Conservation (phyloP, 2,797 vertebrate species). For the Phalanger gymnotis region DNA sequence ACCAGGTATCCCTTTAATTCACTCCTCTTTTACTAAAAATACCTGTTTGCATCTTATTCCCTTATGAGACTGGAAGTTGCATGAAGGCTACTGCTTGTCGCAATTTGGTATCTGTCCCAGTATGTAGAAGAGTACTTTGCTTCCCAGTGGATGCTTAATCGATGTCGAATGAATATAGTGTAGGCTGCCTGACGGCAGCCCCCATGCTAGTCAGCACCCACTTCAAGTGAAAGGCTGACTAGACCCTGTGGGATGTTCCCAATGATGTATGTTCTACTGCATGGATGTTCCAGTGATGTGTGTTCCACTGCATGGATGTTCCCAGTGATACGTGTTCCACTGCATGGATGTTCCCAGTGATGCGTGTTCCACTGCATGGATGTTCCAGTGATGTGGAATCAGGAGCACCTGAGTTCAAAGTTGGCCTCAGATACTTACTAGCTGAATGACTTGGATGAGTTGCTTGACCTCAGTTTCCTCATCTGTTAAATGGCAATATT, state of each 20-base stretch:
- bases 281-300: not conserved
- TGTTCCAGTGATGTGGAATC: not conserved
- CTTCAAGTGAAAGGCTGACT: slow-evolving; percentile 28
- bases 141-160: not conserved
- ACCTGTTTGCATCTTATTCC: not conserved
- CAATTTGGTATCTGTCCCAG: not conserved
- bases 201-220: not conserved
- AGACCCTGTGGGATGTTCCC: slow-evolving; percentile 22
- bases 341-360: too few species aligned
- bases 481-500: not conserved
- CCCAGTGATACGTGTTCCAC: not conserved
- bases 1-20: not conserved
- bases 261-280: not conserved
- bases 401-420: not conserved
- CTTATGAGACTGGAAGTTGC: not conserved
- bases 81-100: not conserved
- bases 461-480: not conserved
- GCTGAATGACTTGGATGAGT: not conserved
- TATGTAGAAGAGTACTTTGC: not conserved
- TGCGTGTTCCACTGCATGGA: too few species aligned
- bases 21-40: not conserved
- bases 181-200: not conserved
- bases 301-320: too few species aligned
- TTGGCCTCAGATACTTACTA: not conserved
- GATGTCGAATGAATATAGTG: not conserved